A percentile compares a stretch with the other conserved stretches of the same genome.
phyloP scores from a whole-genome alignment of 2,113 vertebrate genomes.

The Gulo gulo region DNA sequence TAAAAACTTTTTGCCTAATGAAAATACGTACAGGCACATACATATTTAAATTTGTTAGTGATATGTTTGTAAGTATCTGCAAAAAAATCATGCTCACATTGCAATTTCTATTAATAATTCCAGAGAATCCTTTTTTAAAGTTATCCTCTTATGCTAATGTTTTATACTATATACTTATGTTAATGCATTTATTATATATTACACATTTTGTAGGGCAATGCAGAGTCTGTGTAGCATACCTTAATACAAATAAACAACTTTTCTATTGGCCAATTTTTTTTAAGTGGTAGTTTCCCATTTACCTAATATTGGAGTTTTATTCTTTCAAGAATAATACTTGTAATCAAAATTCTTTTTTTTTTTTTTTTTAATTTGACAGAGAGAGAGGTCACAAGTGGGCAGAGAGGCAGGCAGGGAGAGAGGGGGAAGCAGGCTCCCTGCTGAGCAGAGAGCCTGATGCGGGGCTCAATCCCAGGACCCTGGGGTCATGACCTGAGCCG shows the following conservation, averaged over 20 bases:
- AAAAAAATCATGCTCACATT: not conserved
- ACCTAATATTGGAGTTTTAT: not conserved
- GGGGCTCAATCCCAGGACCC: too few species aligned
- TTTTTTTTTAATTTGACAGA: too few species aligned
- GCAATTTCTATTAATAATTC: not conserved
- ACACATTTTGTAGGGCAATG: not conserved
- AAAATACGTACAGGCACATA: not conserved
- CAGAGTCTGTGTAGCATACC: not conserved
- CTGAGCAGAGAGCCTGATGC: too few species aligned
- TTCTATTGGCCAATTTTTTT: conserved; percentile 3
- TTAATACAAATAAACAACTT: not conserved
- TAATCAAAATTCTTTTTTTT: not conserved
- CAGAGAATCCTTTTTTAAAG: not conserved
- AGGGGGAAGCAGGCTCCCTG: too few species aligned
- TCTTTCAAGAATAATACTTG: not conserved
- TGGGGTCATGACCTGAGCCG: too few species aligned
- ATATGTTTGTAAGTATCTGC: not conserved
- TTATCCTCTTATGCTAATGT: not conserved
- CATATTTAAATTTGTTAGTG: not conserved
- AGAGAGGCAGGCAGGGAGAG: too few species aligned
- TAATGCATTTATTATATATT: not conserved
- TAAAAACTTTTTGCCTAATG: not conserved
- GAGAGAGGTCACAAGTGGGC: too few species aligned
- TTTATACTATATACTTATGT: not conserved
- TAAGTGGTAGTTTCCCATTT: conserved; percentile 3